These are phyloP conservation scores for Mythimna vitellina DNA, from an alignment of 2,888 invertebrate genomes.

Conservation along the genomic window DNA sequence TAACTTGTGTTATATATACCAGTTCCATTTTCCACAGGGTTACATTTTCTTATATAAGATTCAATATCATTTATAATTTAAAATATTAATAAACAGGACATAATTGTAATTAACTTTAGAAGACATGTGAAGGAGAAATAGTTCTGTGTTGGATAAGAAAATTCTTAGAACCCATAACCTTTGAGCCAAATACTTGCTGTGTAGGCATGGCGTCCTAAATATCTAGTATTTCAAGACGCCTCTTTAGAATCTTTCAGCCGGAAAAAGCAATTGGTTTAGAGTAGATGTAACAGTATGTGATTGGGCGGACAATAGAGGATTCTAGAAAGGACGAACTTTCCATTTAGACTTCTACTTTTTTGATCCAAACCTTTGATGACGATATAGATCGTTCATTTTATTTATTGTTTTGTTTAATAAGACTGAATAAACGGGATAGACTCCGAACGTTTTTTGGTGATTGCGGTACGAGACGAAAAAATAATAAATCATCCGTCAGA, in stretches of 20 bases:
- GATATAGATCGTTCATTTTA: slow-evolving; percentile 1
- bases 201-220: not conserved
- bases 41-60: too few relatives aligned
- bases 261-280: not conserved
- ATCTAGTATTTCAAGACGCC: not conserved
- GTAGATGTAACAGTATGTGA: slow-evolving; percentile 6
- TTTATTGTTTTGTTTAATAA: slow-evolving; percentile 17
- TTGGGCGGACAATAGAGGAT: not conserved
- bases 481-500: slow-evolving; percentile 78
- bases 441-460: slow-evolving; percentile 52
- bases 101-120: too few relatives aligned
- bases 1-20: too few relatives aligned
- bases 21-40: too few relatives aligned
- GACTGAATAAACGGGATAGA: slow-evolving; percentile 40
- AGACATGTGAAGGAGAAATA: not conserved
- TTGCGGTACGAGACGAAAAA: slow-evolving; percentile 60
- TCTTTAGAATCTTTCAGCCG: not conserved
- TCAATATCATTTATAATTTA: too few relatives aligned
- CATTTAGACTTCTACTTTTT: slow-evolving; percentile 3
- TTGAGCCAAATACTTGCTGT: slow-evolving; percentile 3
- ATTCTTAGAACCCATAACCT: not conserved
- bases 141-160: slow-evolving; percentile 2
- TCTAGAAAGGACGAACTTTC: not conserved
- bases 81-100: too few relatives aligned
- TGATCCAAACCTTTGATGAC: not conserved